Base-by-base conservation (phyloP, 2,888 invertebrate species). In the Lepidocyrtinus sp. region DNA sequence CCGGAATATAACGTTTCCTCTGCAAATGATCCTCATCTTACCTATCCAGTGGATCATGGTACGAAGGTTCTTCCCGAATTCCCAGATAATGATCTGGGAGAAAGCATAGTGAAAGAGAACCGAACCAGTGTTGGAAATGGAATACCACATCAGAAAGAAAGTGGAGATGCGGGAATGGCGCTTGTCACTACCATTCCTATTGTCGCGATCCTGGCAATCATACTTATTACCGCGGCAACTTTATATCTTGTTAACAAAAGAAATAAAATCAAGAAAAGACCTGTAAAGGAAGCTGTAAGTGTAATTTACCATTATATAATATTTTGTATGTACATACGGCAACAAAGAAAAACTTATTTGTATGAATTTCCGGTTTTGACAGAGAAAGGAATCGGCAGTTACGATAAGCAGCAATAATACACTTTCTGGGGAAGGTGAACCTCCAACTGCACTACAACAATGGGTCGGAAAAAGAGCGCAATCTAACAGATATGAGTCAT, bases 401-500 rank as follows among this genome's bases (percentile, higher is more conserved):
- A 92, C 92, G 59, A 90, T 93, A 65, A 81, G 75, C 21, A 86
- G 85, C 63, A 84, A 71, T 62, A 80, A 73, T n/a, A 84, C 84
- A 62, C 82, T 84, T 81, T 75, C 75, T 65, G 83, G 84, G 1
- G 92, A 92, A 88, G 92, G 92, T 79, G 93, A 94, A 87, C 76
- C 85, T 9, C 83, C 87, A 26, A 91, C 93, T 87, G 92, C 92
- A 3, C 89, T 95, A 89, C 94, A 94, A 88, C 92, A 94, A 87
- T 95, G 95, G 95, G 91, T 93, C 82, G 94, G 94, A 17, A 94
- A 94, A 12, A 92, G 93, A 84, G 94, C 94, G 7, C 93, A 93
- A 88, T 93, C 92, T 87, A 96, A 95, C 90, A 91, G 95, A 84
- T 96, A 96, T 89, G 95, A 95, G 87, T 92, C 94, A 71, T 95